These are phyloP conservation scores for Montipora sp. DNA, from an alignment of 64 coral and sea anemone genomes.

Conservation along the genomic window DNA sequence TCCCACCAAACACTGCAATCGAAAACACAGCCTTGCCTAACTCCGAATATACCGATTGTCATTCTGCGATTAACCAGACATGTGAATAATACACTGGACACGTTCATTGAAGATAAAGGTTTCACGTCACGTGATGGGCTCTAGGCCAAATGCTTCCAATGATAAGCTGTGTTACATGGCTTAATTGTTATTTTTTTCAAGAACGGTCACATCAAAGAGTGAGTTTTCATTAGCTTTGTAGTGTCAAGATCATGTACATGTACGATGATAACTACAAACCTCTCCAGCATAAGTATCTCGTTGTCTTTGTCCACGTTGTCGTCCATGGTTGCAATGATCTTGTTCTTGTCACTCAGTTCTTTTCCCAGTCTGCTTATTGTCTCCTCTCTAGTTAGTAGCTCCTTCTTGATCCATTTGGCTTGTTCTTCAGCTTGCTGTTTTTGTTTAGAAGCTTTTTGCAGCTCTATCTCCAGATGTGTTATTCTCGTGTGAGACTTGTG, in stretches of 20 bases:
- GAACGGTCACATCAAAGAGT: not conserved
- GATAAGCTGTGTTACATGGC: too few relatives aligned
- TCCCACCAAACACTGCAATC: too few relatives aligned
- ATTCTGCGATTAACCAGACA: not conserved
- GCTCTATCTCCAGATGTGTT: constrained; percentile 27
- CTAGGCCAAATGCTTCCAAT: too few relatives aligned
- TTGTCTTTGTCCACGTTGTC: constrained; percentile 24
- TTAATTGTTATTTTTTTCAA: not conserved
- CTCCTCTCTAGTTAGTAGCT: constrained; percentile 36
- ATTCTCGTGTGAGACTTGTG: constrained; percentile 43
- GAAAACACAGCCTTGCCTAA: too few relatives aligned
- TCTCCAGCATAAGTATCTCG: constrained; percentile 20
- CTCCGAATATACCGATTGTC: too few relatives aligned
- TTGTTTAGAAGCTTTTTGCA: constrained; percentile 38
- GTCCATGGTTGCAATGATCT: not conserved
- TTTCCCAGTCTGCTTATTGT: constrained; percentile 39
- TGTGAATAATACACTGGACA: not conserved
- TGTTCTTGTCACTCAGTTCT: constrained; percentile 38
- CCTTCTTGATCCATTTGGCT: constrained; percentile 46
- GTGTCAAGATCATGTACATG: not conserved
- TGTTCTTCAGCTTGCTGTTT: constrained; percentile 40
- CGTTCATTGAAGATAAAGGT: too few relatives aligned
- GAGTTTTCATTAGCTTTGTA: not conserved
- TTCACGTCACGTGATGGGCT: too few relatives aligned
- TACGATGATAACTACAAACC: not conserved